Percentiles rank a stretch among this genome's conserved stretches.
phyloP scores from a whole-genome alignment of 1,140 invertebrate species.

The Olivierus martensii region DNA sequence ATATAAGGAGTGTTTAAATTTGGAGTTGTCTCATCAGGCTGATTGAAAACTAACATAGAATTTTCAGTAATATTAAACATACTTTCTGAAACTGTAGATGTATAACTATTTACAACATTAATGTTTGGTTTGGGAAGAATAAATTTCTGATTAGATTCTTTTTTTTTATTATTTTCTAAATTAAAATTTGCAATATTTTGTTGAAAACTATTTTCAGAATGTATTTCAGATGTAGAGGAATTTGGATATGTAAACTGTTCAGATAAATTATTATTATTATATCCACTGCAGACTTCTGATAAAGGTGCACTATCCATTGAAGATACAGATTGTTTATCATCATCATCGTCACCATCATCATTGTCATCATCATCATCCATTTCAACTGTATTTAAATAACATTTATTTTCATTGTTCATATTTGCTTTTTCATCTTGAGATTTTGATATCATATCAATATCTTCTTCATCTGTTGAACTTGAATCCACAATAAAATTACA shows the following conservation, averaged over 20 bases:
- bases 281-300: neutral
- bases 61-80: neutral
- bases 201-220: neutral
- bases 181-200: neutral
- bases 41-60: no score
- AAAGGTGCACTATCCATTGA: neutral
- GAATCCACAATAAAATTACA: constrained; percentile 44
- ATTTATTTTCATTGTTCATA: no score
- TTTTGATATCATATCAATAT: neutral
- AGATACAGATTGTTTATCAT: no score
- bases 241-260: neutral
- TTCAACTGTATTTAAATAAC: no score
- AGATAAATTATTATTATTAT: no score
- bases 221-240: neutral
- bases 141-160: no score
- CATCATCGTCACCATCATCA: no score
- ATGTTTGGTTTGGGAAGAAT: neutral
- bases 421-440: neutral
- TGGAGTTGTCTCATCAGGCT: neutral
- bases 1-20: no score
- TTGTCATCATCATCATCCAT: no score
- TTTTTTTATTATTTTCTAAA: no score
- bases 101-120: neutral
- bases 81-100: neutral
- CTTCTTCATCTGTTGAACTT: constrained; percentile 28